Evolutionary conservation across 2,888 invertebrate species (phyloP).

Genomic region (Thera obeliscata): DNA sequence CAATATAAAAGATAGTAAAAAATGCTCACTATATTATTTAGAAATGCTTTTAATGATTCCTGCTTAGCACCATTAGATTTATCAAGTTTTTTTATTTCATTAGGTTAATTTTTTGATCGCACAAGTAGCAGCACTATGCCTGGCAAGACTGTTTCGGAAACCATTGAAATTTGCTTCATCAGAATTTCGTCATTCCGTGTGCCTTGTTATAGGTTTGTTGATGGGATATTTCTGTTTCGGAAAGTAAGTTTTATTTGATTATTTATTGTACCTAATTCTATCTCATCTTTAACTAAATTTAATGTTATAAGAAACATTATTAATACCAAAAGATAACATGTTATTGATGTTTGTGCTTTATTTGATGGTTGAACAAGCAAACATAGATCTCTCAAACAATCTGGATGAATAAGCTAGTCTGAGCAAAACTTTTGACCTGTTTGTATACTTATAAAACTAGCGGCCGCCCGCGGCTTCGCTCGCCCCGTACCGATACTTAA

Average conservation of each 20-base stretch:
- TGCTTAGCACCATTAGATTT: slow-evolving; percentile 45
- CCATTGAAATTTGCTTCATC: slow-evolving; percentile 89
- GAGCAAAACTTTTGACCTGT: too few species aligned
- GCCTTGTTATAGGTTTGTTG: slow-evolving; percentile 90
- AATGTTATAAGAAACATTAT: background rate
- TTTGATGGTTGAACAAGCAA: too few species aligned
- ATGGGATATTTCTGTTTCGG: slow-evolving; percentile 96
- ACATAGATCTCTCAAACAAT: too few species aligned
- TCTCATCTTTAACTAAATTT: background rate
- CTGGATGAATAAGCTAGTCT: too few species aligned
- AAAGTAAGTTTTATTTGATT: slow-evolving; percentile 83
- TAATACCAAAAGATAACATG: background rate
- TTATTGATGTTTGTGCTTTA: background rate
- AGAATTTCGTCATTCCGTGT: slow-evolving; percentile 90
- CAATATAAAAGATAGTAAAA: background rate
- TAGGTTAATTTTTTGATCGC: slow-evolving; percentile 94
- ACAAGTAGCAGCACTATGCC: slow-evolving; percentile 91
- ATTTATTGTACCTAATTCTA: background rate
- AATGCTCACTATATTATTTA: too few species aligned
- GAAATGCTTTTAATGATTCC: background rate
- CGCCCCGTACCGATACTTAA: too few species aligned
- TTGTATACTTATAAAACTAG: too few species aligned
- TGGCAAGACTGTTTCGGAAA: slow-evolving; percentile 91
- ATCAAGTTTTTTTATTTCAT: slow-evolving; percentile 67
- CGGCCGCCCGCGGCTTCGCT: too few species aligned